Conservation (phyloP, 2,888 invertebrate species). For the Dolomedes plantarius region DNA sequence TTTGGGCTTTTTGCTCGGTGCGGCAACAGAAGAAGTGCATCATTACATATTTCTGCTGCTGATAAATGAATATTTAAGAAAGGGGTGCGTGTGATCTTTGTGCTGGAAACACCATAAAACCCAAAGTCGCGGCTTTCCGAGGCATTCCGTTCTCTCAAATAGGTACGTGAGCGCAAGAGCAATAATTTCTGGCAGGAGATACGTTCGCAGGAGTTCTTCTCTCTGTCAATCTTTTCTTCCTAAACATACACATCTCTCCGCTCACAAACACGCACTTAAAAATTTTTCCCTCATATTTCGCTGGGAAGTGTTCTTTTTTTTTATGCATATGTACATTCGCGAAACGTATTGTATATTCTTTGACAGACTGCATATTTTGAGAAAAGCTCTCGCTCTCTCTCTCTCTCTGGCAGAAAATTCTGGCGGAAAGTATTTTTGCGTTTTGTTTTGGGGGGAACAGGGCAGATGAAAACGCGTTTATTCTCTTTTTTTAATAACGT, state of each 20-base stretch:
- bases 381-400: no score
- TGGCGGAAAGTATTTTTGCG: no score
- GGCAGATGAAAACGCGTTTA: no score
- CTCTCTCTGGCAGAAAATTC: no score
- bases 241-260: background rate
- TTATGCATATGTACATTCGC: background rate
- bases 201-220: background rate
- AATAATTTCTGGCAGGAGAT: background rate
- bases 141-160: background rate
- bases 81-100: background rate
- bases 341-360: background rate
- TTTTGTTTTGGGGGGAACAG: no score
- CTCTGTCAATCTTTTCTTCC: background rate
- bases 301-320: background rate
- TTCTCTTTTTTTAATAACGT: no score
- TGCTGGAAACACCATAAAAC: background rate
- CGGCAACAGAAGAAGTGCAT: background rate
- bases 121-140: background rate
- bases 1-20: background rate
- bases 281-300: no score
- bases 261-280: background rate
- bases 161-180: background rate
- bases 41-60: background rate
- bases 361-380: background rate
- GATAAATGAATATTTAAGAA: background rate